Evolutionary conservation across 1,140 invertebrate species (phyloP).

Genomic region (Saxidomus purpurata): DNA sequence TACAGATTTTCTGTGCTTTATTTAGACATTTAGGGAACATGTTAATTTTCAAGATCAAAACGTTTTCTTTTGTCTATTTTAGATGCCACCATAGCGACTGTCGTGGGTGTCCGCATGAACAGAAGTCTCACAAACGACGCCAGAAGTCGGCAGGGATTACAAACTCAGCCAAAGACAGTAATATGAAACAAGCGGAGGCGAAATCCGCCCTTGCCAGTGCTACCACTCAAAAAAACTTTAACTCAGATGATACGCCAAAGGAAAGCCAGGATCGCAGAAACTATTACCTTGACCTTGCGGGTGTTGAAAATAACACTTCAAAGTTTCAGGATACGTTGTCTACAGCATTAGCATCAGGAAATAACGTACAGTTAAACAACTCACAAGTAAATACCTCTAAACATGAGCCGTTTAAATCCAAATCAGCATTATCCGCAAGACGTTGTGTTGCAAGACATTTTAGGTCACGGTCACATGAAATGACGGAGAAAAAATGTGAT

Average conservation of each 20-base stretch:
- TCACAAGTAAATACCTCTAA: slow-evolving; percentile 59
- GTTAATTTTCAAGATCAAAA: too few relatives aligned
- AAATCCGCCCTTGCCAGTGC: not conserved
- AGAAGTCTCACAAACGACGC: slow-evolving; percentile 77
- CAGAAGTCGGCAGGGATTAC: slow-evolving; percentile 69
- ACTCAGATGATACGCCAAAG: slow-evolving; percentile 70
- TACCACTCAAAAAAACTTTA: slow-evolving; percentile 58
- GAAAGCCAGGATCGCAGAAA: slow-evolving; percentile 85
- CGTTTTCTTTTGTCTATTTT: slow-evolving; percentile 69
- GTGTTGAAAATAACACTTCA: slow-evolving; percentile 84
- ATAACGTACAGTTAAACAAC: slow-evolving; percentile 64
- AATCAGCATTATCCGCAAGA: slow-evolving; percentile 56
- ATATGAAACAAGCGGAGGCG: slow-evolving; percentile 38
- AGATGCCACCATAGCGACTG: slow-evolving; percentile 84
- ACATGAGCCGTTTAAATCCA: slow-evolving; percentile 49
- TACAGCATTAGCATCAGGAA: slow-evolving; percentile 67
- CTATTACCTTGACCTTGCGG: slow-evolving; percentile 87
- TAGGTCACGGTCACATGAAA: slow-evolving; percentile 81
- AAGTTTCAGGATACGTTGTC: slow-evolving; percentile 76
- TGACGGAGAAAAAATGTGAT: slow-evolving; percentile 73
- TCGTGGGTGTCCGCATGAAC: slow-evolving; percentile 70
- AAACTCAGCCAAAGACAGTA: slow-evolving; percentile 61
- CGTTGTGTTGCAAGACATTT: slow-evolving; percentile 61
- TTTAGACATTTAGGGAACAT: too few relatives aligned
- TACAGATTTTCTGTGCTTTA: too few relatives aligned